phyloP scores from a whole-genome alignment of 2,888 invertebrate genomes.

The Leptopilina myrica region DNA sequence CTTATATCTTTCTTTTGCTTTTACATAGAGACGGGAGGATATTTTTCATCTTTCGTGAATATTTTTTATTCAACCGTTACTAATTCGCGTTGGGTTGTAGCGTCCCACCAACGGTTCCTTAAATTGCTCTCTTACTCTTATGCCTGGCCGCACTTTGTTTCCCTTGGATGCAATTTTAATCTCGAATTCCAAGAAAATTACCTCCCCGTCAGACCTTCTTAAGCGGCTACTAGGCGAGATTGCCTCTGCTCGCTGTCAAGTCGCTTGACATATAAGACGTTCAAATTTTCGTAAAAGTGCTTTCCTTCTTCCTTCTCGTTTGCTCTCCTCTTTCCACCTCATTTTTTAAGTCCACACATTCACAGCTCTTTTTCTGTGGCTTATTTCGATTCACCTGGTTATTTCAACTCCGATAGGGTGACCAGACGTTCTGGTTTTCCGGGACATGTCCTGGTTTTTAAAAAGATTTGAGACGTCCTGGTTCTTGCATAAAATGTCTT shows the following conservation, averaged over 20 bases:
- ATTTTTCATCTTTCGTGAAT: conserved; percentile 32
- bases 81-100: conserved; percentile 62
- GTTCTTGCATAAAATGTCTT: too few species aligned
- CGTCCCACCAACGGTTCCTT: conserved; percentile 55
- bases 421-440: too few species aligned
- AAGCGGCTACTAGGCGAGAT: conserved; percentile 74
- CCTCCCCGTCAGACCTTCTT: conserved; percentile 73
- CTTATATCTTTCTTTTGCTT: not conserved
- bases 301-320: conserved; percentile 59
- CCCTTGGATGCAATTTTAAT: conserved; percentile 74
- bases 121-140: conserved; percentile 57
- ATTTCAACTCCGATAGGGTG: conserved; percentile 25
- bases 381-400: conserved; percentile 26
- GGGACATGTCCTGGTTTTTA: too few species aligned
- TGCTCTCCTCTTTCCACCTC: conserved; percentile 38
- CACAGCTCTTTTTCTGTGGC: conserved; percentile 29
- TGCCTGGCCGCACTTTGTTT: conserved; percentile 61
- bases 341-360: conserved; percentile 14
- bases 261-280: conserved; percentile 69
- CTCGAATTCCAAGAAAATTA: conserved; percentile 75
- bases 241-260: conserved; percentile 72
- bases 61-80: conserved; percentile 55
- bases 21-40: not conserved
- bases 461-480: too few species aligned
- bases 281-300: conserved; percentile 68